Evolutionary conservation across 2,888 invertebrate genomes (phyloP).

Genomic region (Himalopsyche tibetana): DNA sequence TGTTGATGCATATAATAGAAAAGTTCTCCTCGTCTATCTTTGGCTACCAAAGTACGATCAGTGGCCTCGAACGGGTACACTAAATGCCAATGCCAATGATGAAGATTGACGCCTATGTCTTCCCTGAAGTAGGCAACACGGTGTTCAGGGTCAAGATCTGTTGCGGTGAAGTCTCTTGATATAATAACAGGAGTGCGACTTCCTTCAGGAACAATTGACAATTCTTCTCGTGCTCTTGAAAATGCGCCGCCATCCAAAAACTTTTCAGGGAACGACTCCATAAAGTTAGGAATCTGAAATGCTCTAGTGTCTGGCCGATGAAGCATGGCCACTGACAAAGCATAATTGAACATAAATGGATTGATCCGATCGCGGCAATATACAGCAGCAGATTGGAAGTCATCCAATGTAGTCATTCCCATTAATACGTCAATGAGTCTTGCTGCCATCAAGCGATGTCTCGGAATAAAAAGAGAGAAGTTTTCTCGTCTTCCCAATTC

Average conservation of each 20-base stretch:
- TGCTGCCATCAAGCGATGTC: constrained; percentile 81
- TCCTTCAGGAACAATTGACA: constrained; percentile 79
- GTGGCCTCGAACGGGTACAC: constrained; percentile 87
- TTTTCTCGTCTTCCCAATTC: constrained; percentile 79
- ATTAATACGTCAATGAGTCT: constrained; percentile 83
- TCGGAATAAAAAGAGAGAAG: constrained; percentile 84
- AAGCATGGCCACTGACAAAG: constrained; percentile 83
- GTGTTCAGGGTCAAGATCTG: constrained; percentile 86
- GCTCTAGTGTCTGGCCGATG: constrained; percentile 84
- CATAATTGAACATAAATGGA: constrained; percentile 86
- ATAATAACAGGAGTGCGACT: constrained; percentile 83
- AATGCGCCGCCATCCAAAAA: constrained; percentile 87
- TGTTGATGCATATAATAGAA: constrained; percentile 84
- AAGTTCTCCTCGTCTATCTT: constrained; percentile 80
- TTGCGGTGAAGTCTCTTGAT: constrained; percentile 85
- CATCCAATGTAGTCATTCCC: constrained; percentile 83
- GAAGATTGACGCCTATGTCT: constrained; percentile 89
- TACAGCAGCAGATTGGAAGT: constrained; percentile 81
- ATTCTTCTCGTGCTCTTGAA: constrained; percentile 82
- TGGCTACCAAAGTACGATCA: constrained; percentile 74
- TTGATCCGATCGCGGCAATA: constrained; percentile 84
- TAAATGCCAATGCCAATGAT: constrained; percentile 95
- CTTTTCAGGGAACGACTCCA: constrained; percentile 88
- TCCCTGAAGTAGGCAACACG: constrained; percentile 90
- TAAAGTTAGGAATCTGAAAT: constrained; percentile 83